Percentiles rank a stretch among this genome's conserved stretches.
Conservation (phyloP, 1,140 invertebrate genomes). For the Arion vulgaris region DNA sequence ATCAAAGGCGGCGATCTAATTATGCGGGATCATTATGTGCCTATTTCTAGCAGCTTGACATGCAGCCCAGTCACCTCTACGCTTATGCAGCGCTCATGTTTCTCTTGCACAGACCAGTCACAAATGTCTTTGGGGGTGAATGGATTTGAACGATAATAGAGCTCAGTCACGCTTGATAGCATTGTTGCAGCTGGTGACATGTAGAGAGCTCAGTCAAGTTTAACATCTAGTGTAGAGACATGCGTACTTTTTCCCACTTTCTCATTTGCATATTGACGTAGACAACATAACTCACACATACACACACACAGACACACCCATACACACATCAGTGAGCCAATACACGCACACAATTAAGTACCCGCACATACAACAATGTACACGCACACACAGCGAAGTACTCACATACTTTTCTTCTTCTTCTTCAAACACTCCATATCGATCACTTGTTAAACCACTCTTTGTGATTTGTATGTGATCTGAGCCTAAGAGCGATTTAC, state of each 20-base stretch:
- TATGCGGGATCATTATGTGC: slow-evolving; percentile 3
- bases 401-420: no score
- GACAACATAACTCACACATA: background rate
- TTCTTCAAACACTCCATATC: no score
- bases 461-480: no score
- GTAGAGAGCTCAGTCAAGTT: background rate
- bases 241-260: background rate
- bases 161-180: background rate
- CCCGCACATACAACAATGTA: no score
- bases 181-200: background rate
- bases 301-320: background rate
- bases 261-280: no score
- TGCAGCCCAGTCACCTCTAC: background rate
- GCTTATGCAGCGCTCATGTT: background rate
- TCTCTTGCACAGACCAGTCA: background rate
- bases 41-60: background rate
- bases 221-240: background rate
- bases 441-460: no score
- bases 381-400: no score
- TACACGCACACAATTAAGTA: background rate
- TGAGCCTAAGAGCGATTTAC: no score
- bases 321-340: background rate
- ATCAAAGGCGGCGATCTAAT: background rate
- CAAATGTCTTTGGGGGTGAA: background rate
- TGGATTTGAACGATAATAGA: background rate